These are phyloP conservation scores for Ptychoptera contaminata DNA, from an alignment of 2,888 invertebrate species.

Conservation along the genomic window DNA sequence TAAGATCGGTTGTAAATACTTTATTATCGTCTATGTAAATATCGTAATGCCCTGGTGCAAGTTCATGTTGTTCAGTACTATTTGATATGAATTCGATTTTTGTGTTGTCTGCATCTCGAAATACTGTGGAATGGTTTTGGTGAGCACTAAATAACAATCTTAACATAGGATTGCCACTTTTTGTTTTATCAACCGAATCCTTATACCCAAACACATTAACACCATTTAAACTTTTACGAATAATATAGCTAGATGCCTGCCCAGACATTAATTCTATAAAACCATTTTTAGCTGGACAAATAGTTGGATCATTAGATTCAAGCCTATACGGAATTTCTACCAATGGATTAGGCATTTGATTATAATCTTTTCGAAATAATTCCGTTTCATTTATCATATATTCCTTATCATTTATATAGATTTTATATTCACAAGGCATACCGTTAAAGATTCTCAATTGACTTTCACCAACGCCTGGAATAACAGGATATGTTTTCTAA, in stretches of 20 bases:
- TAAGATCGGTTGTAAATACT: conserved; percentile 28
- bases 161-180: conserved; percentile 20
- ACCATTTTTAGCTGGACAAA: conserved; percentile 16
- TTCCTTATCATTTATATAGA: conserved; percentile 16
- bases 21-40: conserved; percentile 25
- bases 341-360: conserved; percentile 20
- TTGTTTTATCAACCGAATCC: conserved; percentile 21
- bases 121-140: neutral
- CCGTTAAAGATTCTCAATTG: conserved; percentile 60
- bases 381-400: conserved; percentile 19
- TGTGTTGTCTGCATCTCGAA: neutral
- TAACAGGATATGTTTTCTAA: conserved; percentile 35
- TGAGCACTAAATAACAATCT: neutral
- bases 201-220: conserved; percentile 13
- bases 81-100: neutral
- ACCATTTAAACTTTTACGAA: conserved; percentile 7
- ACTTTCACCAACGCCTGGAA: conserved; percentile 39
- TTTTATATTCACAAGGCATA: conserved; percentile 37
- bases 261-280: conserved; percentile 17
- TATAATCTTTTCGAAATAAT: conserved; percentile 32
- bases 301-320: conserved; percentile 11
- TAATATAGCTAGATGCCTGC: conserved; percentile 22
- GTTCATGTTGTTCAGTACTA: conserved; percentile 6
- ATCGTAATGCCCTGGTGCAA: conserved; percentile 26
- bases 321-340: conserved; percentile 29